Base-by-base conservation (phyloP, 2,888 invertebrate genomes). In the Phasia obesa region DNA sequence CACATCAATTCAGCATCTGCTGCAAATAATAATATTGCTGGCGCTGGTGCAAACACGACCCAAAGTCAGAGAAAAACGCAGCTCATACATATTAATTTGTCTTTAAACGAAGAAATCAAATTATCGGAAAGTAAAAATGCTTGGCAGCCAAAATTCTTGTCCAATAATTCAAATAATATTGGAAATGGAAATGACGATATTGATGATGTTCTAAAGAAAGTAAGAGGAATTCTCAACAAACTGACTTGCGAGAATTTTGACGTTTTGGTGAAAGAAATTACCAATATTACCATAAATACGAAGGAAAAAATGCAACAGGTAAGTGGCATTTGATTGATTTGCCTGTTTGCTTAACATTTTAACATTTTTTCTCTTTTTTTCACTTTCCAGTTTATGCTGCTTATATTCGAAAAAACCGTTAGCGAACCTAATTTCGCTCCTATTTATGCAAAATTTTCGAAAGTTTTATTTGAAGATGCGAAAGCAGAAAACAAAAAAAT, bases 341-440 rank as follows among this genome's bases (percentile, higher is more conserved):
- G n/a, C 15, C 5, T 3, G 35, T 35, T 35, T 25, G n/a, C n/a
- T n/a, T n/a, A n/a, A n/a, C n/a, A n/a, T n/a, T n/a, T n/a, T n/a
- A n/a, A n/a, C n/a, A n/a, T n/a, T n/a, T 21, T 35, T 31, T 60
- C 2, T 3, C 9, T 65, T 70, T n/a, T n/a, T n/a, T n/a, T n/a
- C n/a, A n/a, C n/a, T 69, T 67, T n/a, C n/a, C 47, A 90, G 88
- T 88, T 90, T 3, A 90, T 90, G 90, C 81, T 90, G 67, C 84
- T 90, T 7, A 90, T 90, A 23, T 90, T 90, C n/a, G 90, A 90
- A 77, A 90, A 90, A 84, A 90, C 90, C 3, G 87, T 90, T 1
- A 90, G 90, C 49, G 90, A 90, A 47, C 90, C 90, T 0, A 90
- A 90, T 82, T 90, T 90, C 73, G 90, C 90, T 0, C 90, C 90